These are phyloP conservation scores for Nomia melanderi DNA, from an alignment of 1,140 invertebrate species.

Conservation along the genomic window DNA sequence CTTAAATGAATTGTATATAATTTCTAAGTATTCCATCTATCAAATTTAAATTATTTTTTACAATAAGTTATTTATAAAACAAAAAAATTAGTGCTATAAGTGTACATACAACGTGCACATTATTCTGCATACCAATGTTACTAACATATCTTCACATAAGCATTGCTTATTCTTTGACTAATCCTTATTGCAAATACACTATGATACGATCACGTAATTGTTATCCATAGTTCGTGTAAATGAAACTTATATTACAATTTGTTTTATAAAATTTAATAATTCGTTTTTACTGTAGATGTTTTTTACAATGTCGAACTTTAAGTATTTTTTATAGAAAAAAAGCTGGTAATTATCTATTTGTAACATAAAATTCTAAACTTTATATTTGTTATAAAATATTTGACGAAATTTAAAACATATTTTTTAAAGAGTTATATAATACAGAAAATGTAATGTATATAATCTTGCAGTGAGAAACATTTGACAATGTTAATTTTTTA, in stretches of 20 bases:
- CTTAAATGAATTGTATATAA: not conserved
- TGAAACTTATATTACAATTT: conserved; percentile 19
- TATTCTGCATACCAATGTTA: not conserved
- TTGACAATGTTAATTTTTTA: not conserved
- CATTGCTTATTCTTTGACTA: not conserved
- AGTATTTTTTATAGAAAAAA: not conserved
- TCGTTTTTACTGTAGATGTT: not conserved
- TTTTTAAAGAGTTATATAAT: not conserved
- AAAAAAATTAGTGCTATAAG: conserved; percentile 2
- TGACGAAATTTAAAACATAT: not conserved
- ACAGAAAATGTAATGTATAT: not conserved
- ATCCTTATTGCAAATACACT: not conserved
- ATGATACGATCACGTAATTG: not conserved
- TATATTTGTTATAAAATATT: not conserved
- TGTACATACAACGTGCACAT: not conserved
- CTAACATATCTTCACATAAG: not conserved
- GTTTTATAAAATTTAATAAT: conserved; percentile 14
- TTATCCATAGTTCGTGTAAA: not conserved
- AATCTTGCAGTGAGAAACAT: not conserved
- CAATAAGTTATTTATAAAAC: not conserved
- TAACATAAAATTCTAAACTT: not conserved
- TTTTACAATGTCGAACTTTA: conserved; percentile 7
- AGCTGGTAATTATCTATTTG: not conserved
- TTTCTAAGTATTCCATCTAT: not conserved
- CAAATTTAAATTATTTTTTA: conserved; percentile 20